A percentile compares a stretch with the other conserved stretches of the same genome.
Conservation (phyloP, 2,797 vertebrate species). For the Mus minutoides region DNA sequence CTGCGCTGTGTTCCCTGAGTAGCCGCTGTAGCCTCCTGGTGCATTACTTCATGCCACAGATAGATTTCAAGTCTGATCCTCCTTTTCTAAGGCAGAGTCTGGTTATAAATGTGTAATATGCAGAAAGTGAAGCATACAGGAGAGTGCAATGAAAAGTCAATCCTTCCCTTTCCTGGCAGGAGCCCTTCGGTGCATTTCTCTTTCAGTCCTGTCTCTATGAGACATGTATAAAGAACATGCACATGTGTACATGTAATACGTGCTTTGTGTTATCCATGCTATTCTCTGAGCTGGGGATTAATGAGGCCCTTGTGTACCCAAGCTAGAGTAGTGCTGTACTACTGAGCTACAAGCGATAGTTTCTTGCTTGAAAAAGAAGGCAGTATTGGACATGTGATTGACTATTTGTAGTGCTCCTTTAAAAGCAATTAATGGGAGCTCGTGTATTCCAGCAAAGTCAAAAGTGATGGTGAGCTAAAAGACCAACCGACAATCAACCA, state of each 20-base stretch:
- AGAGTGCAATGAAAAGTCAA: background rate
- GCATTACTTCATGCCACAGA: background rate
- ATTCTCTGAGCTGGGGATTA: background rate
- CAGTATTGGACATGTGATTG: background rate
- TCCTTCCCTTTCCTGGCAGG: background rate
- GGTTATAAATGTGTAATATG: background rate
- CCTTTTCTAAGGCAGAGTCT: background rate
- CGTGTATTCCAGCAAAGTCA: slow-evolving; percentile 38
- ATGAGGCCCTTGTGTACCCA: background rate
- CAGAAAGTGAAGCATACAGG: background rate
- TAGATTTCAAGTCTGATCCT: background rate
- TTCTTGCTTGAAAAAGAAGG: slow-evolving; percentile 43
- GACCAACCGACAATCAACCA: background rate
- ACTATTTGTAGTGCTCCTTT: slow-evolving; percentile 25
- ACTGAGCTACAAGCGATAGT: background rate
- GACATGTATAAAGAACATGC: background rate
- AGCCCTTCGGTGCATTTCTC: background rate
- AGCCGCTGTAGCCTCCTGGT: background rate
- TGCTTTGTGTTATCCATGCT: background rate
- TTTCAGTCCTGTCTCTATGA: background rate
- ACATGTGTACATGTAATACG: too few species aligned
- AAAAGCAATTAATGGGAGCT: slow-evolving; percentile 40
- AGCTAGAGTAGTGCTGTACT: background rate
- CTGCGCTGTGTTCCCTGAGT: background rate
- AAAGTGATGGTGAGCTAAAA: slow-evolving; percentile 40